Base-by-base conservation (phyloP, 2,797 vertebrate species). In the Pteropus rufus region DNA sequence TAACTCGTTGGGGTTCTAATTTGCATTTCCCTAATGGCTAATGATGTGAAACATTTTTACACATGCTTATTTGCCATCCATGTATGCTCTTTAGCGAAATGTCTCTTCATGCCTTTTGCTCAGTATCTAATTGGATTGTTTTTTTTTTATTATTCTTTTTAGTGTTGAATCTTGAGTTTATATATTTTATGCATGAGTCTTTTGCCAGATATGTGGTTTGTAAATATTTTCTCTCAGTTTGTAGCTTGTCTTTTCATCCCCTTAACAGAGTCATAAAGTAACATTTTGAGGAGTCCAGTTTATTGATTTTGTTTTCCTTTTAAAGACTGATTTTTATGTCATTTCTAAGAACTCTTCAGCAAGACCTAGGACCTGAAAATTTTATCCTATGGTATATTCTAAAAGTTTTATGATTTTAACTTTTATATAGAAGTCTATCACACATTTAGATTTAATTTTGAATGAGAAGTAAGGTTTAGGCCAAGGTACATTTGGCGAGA, bases 21-120 rank as follows among this genome's bases (percentile, higher is more conserved):
- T 91, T 92, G 10, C 92, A 81, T 91, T 96, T 92, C 16, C 76
- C 14, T 85, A 64, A 54, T 70, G 15, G 62, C 81, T 94, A 97
- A 92, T 34, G 8, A 67, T 58, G 52, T 31, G 64, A 24, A 92
- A 82, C 10, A 89, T 56, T 52, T 89, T 85, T 82, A 69, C 54
- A 58, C 58, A 31, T 67, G 31, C 36, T 85, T 89, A 91, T 89
- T 62, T 93, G 19, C 44, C 69, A 96, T 65, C 6, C n/a, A 18
- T 39, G 77, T 36, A 73, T 86, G 23, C 36, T 86, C 76, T 95
- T 49, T 44, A 58, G 87, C 75, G 56, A 87, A 95, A 54, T 86
- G 41, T 64, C 34, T 77, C 41, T 75, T 85, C 49, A n/a, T 52
- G 19, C 41, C 18, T 72, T 91, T 93, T 73, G 44, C 11, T 31